Conservation (phyloP, 2,797 vertebrate genomes). For the Phoebastria nigripes region DNA sequence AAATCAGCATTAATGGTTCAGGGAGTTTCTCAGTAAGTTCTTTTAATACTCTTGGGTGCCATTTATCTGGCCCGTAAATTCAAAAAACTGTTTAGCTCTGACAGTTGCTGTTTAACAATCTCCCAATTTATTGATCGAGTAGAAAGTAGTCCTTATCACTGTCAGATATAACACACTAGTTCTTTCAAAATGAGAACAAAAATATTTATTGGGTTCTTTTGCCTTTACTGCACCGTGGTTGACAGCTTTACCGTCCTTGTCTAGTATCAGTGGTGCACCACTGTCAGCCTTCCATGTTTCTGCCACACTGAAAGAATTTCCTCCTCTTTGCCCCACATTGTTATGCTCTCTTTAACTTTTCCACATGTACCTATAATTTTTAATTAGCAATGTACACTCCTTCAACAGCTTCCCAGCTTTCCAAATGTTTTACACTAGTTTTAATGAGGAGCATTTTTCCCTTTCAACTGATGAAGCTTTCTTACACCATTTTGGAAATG, state of each 20-base stretch:
- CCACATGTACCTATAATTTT: neutral
- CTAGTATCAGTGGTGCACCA: neutral
- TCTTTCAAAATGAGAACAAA: neutral
- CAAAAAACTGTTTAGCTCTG: neutral
- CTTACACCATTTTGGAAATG: neutral
- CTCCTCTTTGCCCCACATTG: neutral
- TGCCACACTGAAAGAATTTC: neutral
- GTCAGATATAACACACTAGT: neutral
- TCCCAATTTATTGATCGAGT: neutral
- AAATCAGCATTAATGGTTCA: neutral
- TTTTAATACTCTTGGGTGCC: neutral
- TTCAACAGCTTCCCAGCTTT: neutral
- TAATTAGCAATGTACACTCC: neutral
- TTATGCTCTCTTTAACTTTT: neutral
- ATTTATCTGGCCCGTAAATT: neutral
- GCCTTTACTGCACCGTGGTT: neutral
- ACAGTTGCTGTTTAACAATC: neutral
- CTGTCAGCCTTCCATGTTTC: neutral
- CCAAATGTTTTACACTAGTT: neutral
- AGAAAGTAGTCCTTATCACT: neutral
- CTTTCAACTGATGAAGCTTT: neutral
- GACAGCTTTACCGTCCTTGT: neutral
- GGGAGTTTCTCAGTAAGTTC: neutral
- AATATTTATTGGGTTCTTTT: neutral
- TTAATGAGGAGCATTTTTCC: neutral